Evolutionary conservation across 2,113 vertebrate species (phyloP), one percentile per base, ranked within the genome.

Genomic region (Opisthocomus hoazin): DNA sequence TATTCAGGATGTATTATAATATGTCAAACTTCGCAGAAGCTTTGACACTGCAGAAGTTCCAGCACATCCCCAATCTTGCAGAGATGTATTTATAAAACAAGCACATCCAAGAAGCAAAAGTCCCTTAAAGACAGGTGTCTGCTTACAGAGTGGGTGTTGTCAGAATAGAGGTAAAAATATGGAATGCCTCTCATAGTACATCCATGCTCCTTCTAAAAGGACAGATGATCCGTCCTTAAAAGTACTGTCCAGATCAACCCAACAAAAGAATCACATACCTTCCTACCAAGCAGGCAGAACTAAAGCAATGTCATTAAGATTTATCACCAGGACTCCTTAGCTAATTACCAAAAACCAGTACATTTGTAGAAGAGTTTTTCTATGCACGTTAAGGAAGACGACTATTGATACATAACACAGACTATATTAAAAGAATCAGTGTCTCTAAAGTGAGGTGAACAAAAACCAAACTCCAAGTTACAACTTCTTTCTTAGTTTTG

Each of bases 1-100:
- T 15, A 83, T 77, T 83, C 32, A 7, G 51, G 70, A 78, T 45
- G 66, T 51, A 82, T n/a, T 36, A 27, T 4, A 84, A 63, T 54
- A 54, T 1, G 5, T 23, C 70, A 87, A 80, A 93, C 56, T 86
- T 66, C 4, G 4, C 71, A 51, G 56, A 58, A 51, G 34, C 27
- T 78, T 60, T 34, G 46, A 41, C 1, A 0, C n/a, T 34, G 66
- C 69, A 74, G 41, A 89, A 71, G 50, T 69, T 78, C 88, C 86
- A 89, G 74, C 64, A 70, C 50, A 77, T 27, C 39, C 56, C 45
- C 11, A 26, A 20, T 9, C 12, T 1, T 48, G 39, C 73, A 78
- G 76, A 81, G 69, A 75, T 75, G 27, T 74, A 92, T 91, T 93
- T 74, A 93, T 69, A 64, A 84, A 51, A 70, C 48, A 96, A 91